These are phyloP conservation scores for Austrofundulus limnaeus DNA, from an alignment of 2,113 vertebrate genomes.

Conservation along the genomic window DNA sequence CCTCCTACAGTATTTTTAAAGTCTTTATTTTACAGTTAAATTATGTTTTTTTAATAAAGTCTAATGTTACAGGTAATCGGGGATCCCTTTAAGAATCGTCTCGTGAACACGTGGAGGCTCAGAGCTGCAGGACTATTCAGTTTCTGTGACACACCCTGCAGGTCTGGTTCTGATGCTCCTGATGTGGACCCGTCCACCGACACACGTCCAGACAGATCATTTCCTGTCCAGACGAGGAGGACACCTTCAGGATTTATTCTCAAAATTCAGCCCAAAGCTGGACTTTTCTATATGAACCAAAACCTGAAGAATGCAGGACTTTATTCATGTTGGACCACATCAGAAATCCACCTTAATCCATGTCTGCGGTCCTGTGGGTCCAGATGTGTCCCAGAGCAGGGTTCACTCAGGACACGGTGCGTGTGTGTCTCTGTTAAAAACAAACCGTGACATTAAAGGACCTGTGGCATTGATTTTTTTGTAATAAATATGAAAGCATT, in stretches of 20 bases:
- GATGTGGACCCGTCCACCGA: neutral
- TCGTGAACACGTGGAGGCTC: no score
- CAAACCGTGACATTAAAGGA: no score
- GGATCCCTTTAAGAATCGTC: no score
- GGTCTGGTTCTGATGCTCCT: neutral
- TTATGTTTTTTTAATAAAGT: no score
- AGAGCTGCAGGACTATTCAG: no score
- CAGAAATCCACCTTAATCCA: constrained; percentile 27
- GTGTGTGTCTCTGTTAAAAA: no score
- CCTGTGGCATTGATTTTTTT: no score
- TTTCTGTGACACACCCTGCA: neutral
- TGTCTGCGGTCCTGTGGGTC: neutral
- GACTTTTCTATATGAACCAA: neutral
- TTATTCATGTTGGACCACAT: constrained; percentile 12
- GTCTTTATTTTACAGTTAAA: no score
- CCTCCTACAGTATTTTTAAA: no score
- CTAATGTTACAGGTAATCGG: no score
- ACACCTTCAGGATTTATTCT: constrained; percentile 9
- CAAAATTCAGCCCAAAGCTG: neutral
- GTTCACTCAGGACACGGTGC: neutral
- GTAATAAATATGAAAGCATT: no score
- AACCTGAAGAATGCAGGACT: constrained; percentile 6
- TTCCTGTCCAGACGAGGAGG: constrained; percentile 41
- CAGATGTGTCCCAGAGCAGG: neutral
- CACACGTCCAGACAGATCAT: constrained; percentile 34